Percentiles rank a stretch among this genome's conserved stretches.
Conservation (phyloP, 2,888 invertebrate genomes). For the Erpobdella octoculata region DNA sequence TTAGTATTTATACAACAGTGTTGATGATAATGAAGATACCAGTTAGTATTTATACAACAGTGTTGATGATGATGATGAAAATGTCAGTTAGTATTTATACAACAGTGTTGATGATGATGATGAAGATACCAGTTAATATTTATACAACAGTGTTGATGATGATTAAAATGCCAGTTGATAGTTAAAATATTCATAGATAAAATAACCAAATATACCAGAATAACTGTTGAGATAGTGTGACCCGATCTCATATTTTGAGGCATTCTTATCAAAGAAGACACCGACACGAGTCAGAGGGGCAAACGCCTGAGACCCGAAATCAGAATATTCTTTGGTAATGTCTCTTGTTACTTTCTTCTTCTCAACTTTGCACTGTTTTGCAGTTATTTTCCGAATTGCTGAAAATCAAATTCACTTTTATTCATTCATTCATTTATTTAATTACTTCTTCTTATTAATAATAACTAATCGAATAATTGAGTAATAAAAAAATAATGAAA, state of each 20-base stretch:
- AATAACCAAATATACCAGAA: slow-evolving; percentile 43
- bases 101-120: neutral
- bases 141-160: neutral
- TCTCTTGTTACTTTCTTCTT: slow-evolving; percentile 45
- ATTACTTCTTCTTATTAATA: too few species aligned
- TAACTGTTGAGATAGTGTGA: slow-evolving; percentile 49
- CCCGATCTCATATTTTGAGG: slow-evolving; percentile 51
- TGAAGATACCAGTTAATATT: too few species aligned
- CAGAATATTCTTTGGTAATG: slow-evolving; percentile 47
- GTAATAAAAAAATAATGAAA: neutral
- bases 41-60: neutral
- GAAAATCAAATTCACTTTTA: too few species aligned
- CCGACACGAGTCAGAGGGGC: slow-evolving; percentile 51
- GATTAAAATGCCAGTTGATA: neutral
- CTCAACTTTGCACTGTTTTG: slow-evolving; percentile 45
- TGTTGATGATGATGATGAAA: neutral
- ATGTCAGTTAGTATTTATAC: neutral
- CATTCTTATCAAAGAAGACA: slow-evolving; percentile 50
- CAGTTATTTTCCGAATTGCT: slow-evolving; percentile 50
- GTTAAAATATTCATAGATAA: neutral
- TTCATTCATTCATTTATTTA: neutral
- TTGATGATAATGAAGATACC: neutral
- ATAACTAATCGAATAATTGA: neutral
- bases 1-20: neutral
- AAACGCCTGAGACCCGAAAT: slow-evolving; percentile 48